A percentile compares a stretch with the other conserved stretches of the same genome.
Conservation (phyloP, 2,888 invertebrate genomes). For the Acleris emargana region DNA sequence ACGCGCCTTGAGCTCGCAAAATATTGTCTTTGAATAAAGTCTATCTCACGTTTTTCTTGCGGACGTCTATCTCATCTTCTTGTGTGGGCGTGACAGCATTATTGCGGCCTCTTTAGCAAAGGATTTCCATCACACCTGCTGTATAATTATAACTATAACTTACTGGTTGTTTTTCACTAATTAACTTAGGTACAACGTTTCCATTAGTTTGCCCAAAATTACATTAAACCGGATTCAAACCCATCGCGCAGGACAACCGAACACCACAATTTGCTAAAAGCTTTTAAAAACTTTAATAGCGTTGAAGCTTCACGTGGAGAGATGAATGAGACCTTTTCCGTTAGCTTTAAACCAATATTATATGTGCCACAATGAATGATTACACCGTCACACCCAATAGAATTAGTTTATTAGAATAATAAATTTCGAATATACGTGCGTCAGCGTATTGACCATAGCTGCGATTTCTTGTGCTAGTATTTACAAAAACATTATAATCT, state of each 20-base stretch:
- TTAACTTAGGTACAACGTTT: neutral
- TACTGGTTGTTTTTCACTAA: neutral
- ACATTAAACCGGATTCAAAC: slow-evolving; percentile 2
- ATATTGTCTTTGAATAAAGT: too few species aligned
- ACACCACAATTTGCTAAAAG: slow-evolving; percentile 22
- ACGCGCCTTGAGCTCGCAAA: too few species aligned
- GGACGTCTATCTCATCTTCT: too few species aligned
- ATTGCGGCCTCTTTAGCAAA: too few species aligned
- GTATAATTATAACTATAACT: neutral
- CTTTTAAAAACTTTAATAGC: slow-evolving; percentile 16
- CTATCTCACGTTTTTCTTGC: too few species aligned
- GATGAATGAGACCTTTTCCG: slow-evolving; percentile 11
- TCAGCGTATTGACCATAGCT: too few species aligned
- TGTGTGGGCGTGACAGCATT: too few species aligned
- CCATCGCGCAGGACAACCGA: neutral
- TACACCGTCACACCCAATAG: neutral
- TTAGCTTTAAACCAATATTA: slow-evolving; percentile 12
- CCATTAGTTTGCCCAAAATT: neutral
- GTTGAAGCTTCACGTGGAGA: slow-evolving; percentile 4
- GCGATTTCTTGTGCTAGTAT: too few species aligned
- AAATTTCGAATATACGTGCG: too few species aligned
- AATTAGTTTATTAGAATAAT: too few species aligned
- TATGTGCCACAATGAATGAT: slow-evolving; percentile 27
- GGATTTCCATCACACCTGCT: too few species aligned
- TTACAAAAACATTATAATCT: too few species aligned